phyloP scores from a whole-genome alignment of 2,797 vertebrate species.

The Tragelaphus eurycerus region DNA sequence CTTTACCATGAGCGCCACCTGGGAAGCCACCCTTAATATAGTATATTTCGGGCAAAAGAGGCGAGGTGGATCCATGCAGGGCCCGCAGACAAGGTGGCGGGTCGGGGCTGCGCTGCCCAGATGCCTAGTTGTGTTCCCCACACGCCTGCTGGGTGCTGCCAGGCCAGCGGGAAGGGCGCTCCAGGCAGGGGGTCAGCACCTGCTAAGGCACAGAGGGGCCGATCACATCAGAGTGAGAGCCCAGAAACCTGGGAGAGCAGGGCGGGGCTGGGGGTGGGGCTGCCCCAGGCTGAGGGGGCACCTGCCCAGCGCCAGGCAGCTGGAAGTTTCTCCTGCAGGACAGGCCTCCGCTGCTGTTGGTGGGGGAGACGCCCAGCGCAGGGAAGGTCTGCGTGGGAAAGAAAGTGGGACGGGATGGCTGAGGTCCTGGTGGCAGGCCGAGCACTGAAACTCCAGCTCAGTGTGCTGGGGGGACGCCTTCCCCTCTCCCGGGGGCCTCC shows the following conservation, averaged over 20 bases:
- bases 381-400: neutral
- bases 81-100: rapidly evolving
- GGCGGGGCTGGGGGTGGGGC: rapidly evolving
- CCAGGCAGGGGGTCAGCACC: neutral
- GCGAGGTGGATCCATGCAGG: rapidly evolving
- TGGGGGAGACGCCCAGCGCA: neutral
- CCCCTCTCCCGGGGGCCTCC: neutral
- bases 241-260: too few relatives aligned
- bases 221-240: neutral
- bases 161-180: neutral
- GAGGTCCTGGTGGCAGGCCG: rapidly evolving
- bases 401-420: rapidly evolving
- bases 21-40: neutral
- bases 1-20: neutral
- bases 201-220: neutral
- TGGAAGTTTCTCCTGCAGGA: neutral
- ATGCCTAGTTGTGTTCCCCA: rapidly evolving
- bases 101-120: neutral
- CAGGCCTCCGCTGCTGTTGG: neutral
- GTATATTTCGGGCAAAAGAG: neutral
- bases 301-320: neutral
- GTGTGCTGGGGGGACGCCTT: neutral
- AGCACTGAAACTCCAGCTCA: rapidly evolving
- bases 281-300: too few relatives aligned
- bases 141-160: rapidly evolving